Conservation (phyloP, 2,113 vertebrate species). For the Elaphurus davidianus region DNA sequence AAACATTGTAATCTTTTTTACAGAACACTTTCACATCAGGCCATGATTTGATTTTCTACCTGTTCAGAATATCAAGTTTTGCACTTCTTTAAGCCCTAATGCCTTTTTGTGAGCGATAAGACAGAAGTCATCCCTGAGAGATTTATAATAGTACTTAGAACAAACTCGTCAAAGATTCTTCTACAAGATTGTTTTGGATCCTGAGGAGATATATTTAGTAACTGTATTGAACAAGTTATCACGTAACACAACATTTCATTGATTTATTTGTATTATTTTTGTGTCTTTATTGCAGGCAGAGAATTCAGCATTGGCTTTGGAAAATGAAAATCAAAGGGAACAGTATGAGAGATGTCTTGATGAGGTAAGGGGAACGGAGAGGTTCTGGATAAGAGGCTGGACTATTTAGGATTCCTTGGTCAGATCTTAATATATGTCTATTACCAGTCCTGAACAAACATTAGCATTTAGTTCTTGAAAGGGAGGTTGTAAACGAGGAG, state of each 20-base stretch:
- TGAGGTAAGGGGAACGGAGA: conserved; percentile 85
- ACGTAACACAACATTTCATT: conserved; percentile 48
- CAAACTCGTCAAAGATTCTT: conserved; percentile 59
- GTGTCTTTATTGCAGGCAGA: conserved; percentile 84
- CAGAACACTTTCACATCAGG: conserved; percentile 42
- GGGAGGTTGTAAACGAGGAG: background rate
- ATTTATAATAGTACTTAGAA: conserved; percentile 67
- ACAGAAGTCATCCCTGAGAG: conserved; percentile 64
- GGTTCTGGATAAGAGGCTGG: background rate
- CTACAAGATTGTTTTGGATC: conserved; percentile 65
- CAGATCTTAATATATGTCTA: background rate
- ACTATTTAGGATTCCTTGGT: background rate
- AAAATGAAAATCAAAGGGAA: conserved; percentile 93
- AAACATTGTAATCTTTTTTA: conserved; percentile 58
- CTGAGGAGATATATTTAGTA: conserved; percentile 56
- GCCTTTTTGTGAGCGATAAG: conserved; percentile 60
- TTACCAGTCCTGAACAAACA: background rate
- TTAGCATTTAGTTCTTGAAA: background rate
- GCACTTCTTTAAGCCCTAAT: conserved; percentile 61
- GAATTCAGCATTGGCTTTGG: conserved; percentile 89
- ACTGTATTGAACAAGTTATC: conserved; percentile 55
- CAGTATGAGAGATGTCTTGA: conserved; percentile 95
- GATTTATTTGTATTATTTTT: conserved; percentile 72
- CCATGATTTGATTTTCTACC: conserved; percentile 56
- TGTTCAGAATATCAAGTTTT: conserved; percentile 57